These are phyloP conservation scores for Valencia hispanica DNA, from an alignment of 2,797 vertebrate species.

Conservation along the genomic window DNA sequence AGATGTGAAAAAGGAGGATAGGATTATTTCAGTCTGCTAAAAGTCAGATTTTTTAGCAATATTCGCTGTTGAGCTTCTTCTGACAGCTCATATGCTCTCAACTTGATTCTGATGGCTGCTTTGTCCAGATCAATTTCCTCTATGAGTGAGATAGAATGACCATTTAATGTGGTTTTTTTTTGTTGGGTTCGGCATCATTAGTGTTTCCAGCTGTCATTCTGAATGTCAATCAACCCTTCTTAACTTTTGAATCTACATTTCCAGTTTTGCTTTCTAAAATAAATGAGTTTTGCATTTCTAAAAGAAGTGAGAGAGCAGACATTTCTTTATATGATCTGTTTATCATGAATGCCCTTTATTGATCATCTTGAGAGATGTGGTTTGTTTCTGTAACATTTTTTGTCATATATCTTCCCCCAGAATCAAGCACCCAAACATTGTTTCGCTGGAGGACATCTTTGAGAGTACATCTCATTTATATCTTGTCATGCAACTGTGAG, in stretches of 20 bases:
- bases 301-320: not conserved
- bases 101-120: slow-evolving; percentile 34
- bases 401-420: slow-evolving; percentile 67
- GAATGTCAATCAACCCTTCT: not conserved
- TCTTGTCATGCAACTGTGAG: slow-evolving; percentile 99
- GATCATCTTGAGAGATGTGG: slow-evolving; percentile 28
- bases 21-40: slow-evolving; percentile 13
- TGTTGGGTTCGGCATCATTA: not conserved
- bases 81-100: slow-evolving; percentile 41
- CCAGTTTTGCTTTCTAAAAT: no score
- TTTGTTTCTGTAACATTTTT: slow-evolving; percentile 3
- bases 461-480: slow-evolving; percentile 95
- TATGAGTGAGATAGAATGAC: not conserved
- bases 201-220: slow-evolving; percentile 1
- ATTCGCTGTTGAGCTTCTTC: slow-evolving; percentile 46
- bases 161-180: slow-evolving; percentile 19
- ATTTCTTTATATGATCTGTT: slow-evolving; percentile 36
- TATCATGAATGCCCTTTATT: slow-evolving; percentile 67
- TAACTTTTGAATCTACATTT: no score
- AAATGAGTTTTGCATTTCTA: not conserved
- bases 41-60: slow-evolving; percentile 17
- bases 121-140: slow-evolving; percentile 5
- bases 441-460: slow-evolving; percentile 96
- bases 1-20: not conserved
- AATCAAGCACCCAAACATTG: slow-evolving; percentile 97